Percentiles rank a stretch among this genome's conserved stretches.
Conservation (phyloP, 2,797 vertebrate genomes). For the Potorous gilbertii region DNA sequence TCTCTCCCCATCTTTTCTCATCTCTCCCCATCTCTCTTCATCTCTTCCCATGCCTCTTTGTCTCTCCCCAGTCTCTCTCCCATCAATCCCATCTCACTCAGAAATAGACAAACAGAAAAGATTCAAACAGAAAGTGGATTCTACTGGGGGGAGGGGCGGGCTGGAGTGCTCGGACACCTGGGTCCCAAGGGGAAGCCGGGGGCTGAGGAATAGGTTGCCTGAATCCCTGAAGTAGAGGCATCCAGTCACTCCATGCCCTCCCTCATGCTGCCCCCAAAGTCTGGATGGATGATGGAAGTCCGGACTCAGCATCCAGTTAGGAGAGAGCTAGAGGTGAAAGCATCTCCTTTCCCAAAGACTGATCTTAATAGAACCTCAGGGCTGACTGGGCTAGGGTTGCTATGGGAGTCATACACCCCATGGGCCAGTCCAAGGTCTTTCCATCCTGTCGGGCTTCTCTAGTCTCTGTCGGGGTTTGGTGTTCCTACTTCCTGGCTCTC, state of each 20-base stretch:
- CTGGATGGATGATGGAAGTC: background rate
- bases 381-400: background rate
- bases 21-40: background rate
- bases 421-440: background rate
- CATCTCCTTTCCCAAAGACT: background rate
- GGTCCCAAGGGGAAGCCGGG: background rate
- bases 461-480: slow-evolving; percentile 2
- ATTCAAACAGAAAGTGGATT: slow-evolving; percentile 66
- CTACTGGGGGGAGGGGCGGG: slow-evolving; percentile 34
- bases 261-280: background rate
- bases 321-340: background rate
- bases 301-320: background rate
- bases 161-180: slow-evolving; percentile 55
- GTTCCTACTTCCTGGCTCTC: background rate
- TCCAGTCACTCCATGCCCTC: background rate
- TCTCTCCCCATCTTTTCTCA: background rate
- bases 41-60: slow-evolving; percentile 12
- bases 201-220: background rate
- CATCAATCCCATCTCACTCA: slow-evolving; percentile 54
- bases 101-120: slow-evolving; percentile 40
- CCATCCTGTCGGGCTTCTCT: background rate
- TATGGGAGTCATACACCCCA: background rate
- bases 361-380: background rate
- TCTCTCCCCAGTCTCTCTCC: slow-evolving; percentile 66
- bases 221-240: background rate